These are phyloP conservation scores for Netelia inedita DNA, from an alignment of 2,888 invertebrate genomes.

Conservation along the genomic window DNA sequence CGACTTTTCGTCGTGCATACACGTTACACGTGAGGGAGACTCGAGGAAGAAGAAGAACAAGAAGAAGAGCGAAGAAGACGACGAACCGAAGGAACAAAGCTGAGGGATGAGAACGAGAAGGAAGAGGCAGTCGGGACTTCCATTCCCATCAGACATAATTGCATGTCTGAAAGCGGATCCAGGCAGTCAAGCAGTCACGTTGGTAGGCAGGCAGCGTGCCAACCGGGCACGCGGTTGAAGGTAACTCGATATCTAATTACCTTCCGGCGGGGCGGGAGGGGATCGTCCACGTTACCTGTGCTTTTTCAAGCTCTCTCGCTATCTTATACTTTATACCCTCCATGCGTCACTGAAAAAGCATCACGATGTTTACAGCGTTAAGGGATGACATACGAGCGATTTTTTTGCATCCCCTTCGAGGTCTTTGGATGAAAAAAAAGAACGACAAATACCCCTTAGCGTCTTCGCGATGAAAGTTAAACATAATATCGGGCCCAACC, in stretches of 20 bases:
- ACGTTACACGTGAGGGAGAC: constrained; percentile 41
- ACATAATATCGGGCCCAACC: constrained; percentile 1
- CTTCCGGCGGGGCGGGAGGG: constrained; percentile 68
- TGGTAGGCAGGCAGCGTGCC: constrained; percentile 67
- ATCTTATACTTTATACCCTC: neutral
- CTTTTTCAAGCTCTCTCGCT: constrained; percentile 45
- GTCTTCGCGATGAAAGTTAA: constrained; percentile 34
- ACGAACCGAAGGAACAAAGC: constrained; percentile 49
- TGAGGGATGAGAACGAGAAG: constrained; percentile 47
- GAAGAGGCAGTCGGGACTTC: constrained; percentile 69
- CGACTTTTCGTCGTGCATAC: constrained; percentile 54
- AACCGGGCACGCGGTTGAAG: constrained; percentile 71
- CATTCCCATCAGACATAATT: constrained; percentile 78
- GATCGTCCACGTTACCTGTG: constrained; percentile 71
- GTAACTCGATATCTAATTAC: constrained; percentile 81
- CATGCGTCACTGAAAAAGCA: neutral
- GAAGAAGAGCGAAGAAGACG: constrained; percentile 39
- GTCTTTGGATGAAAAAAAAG: neutral
- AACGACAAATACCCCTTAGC: neutral
- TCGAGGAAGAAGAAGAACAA: constrained; percentile 21
- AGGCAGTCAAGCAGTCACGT: constrained; percentile 68
- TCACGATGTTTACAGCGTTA: neutral
- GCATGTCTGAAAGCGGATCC: constrained; percentile 78
- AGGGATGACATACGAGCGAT: neutral
- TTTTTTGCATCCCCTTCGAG: constrained; percentile 12